Evolutionary conservation across 2,888 invertebrate genomes (phyloP).

Genomic region (Stomorhina lunata): DNA sequence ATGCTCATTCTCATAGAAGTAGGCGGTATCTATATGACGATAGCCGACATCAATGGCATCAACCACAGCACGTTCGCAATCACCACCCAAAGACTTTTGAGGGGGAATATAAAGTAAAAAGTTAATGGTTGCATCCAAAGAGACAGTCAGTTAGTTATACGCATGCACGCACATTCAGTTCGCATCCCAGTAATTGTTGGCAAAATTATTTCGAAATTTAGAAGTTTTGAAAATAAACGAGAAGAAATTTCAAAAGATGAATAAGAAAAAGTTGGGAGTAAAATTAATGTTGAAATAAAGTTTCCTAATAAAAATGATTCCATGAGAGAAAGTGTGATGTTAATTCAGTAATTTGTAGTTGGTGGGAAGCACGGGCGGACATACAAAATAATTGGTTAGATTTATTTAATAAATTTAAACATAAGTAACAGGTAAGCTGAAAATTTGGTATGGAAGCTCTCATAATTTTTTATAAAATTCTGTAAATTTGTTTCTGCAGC

Average conservation of each 20-base stretch:
- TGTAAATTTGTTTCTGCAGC: too few relatives aligned
- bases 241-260: neutral
- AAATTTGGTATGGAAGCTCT: too few relatives aligned
- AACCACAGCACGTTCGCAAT: slow-evolving; percentile 76
- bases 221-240: slow-evolving; percentile 12
- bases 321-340: neutral
- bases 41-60: slow-evolving; percentile 82
- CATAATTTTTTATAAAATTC: too few relatives aligned
- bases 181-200: slow-evolving; percentile 40
- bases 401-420: too few relatives aligned
- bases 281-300: slow-evolving; percentile 48
- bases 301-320: slow-evolving; percentile 42
- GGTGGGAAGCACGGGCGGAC: too few relatives aligned
- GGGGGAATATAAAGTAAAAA: too few relatives aligned
- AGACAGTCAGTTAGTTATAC: too few relatives aligned
- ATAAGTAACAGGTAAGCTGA: too few relatives aligned
- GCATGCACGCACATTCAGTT: slow-evolving; percentile 14
- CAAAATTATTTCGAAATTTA: slow-evolving; percentile 38
- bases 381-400: too few relatives aligned
- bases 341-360: neutral
- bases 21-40: slow-evolving; percentile 82
- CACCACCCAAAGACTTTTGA: slow-evolving; percentile 76
- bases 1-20: slow-evolving; percentile 80
- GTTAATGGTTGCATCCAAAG: neutral
- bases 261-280: slow-evolving; percentile 22